phyloP scores from a whole-genome alignment of 2,113 vertebrate genomes.

The Zosterops borbonicus region DNA sequence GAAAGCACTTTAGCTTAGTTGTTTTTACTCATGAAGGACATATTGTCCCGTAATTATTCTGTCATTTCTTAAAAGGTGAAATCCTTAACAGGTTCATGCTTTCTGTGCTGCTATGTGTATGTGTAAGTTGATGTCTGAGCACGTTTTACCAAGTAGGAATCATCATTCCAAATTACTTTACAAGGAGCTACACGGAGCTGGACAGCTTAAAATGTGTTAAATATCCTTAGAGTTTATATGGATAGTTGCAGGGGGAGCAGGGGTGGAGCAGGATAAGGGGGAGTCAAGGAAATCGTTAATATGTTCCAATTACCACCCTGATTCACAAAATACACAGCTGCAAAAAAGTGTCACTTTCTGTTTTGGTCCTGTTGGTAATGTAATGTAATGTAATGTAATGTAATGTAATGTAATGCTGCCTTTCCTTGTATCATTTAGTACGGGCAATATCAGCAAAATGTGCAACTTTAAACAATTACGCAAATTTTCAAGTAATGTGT shows the following conservation, averaged over 20 bases:
- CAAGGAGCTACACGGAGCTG: constrained; percentile 53
- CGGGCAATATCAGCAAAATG: constrained; percentile 41
- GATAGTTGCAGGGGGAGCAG: constrained; percentile 1
- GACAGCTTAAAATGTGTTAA: constrained; percentile 61
- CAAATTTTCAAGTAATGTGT: constrained; percentile 56
- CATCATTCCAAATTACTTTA: constrained; percentile 44
- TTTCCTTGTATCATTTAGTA: constrained; percentile 55
- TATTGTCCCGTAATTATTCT: constrained; percentile 80
- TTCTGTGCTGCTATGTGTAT: constrained; percentile 30
- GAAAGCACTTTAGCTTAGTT: constrained; percentile 76
- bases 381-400: constrained; percentile 11
- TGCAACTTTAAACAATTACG: constrained; percentile 47
- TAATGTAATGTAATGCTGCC: constrained; percentile 29
- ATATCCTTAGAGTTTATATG: constrained; percentile 39
- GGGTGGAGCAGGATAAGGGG: neutral
- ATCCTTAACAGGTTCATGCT: constrained; percentile 70
- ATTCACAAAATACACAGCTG: constrained; percentile 20
- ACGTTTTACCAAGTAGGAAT: constrained; percentile 51
- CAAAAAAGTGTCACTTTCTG: constrained; percentile 14
- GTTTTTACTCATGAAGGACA: constrained; percentile 78
- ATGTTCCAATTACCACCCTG: neutral
- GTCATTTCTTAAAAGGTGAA: constrained; percentile 80
- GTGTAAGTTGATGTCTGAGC: constrained; percentile 54
- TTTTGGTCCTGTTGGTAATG: neutral
- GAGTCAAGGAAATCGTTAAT: constrained; percentile 18